These are phyloP conservation scores for Oreohelix idahoensis DNA, from an alignment of 1,140 invertebrate genomes.

Conservation along the genomic window DNA sequence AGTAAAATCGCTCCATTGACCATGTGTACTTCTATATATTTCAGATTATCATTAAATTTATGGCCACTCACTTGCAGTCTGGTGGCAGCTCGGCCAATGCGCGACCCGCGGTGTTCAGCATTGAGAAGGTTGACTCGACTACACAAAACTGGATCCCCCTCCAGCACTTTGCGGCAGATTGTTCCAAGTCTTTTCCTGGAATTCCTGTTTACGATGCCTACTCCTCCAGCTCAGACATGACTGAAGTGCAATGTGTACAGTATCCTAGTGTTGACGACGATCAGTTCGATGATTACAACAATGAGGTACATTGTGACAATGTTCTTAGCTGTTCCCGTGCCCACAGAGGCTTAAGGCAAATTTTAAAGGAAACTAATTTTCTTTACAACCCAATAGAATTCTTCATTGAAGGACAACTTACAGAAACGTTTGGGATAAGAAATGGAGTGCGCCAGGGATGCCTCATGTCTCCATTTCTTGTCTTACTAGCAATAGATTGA, in stretches of 20 bases:
- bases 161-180: not conserved
- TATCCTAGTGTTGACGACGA: not conserved
- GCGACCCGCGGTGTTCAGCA: not conserved
- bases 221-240: not conserved
- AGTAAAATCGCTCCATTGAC: no score
- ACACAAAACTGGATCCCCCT: not conserved
- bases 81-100: not conserved
- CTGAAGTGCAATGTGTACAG: not conserved
- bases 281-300: not conserved
- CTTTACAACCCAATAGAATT: no score
- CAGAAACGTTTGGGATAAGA: no score
- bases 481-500: no score
- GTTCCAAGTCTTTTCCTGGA: constrained; percentile 11
- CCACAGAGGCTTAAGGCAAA: no score
- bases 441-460: no score
- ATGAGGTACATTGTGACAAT: constrained; percentile 6
- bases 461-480: no score
- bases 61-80: not conserved
- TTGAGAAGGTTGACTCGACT: constrained; percentile 2
- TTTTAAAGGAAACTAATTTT: no score
- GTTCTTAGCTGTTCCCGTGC: no score
- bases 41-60: constrained; percentile 3
- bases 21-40: not conserved
- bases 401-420: no score
- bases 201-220: constrained; percentile 1